A percentile compares a stretch with the other conserved stretches of the same genome.
Conservation (phyloP, 2,113 vertebrate species). For the Odobenus rosmarus region DNA sequence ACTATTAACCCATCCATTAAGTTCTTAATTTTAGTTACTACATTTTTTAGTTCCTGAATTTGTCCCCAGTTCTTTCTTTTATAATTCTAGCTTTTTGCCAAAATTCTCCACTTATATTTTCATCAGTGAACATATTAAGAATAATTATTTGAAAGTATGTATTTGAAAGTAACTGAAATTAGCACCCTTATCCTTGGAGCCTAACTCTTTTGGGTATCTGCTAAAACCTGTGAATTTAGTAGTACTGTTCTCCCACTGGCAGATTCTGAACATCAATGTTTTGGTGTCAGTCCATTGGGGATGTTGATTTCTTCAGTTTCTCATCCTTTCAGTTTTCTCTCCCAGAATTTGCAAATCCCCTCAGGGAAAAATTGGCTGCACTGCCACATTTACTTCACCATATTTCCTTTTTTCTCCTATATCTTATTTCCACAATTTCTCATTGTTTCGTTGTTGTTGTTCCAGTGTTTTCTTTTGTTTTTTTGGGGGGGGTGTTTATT, state of each 20-base stretch:
- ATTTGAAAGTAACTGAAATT: neutral
- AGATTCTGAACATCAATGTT: neutral
- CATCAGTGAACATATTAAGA: neutral
- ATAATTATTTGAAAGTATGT: neutral
- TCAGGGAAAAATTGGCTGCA: neutral
- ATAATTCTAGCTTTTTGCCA: neutral
- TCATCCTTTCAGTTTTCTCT: neutral
- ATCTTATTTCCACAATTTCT: neutral
- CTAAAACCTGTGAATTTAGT: neutral
- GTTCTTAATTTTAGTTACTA: neutral
- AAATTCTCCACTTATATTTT: neutral
- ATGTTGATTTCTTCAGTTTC: neutral
- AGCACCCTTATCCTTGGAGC: neutral
- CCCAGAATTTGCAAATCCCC: neutral
- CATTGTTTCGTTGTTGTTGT: neutral
- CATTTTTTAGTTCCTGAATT: neutral
- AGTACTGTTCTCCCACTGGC: neutral
- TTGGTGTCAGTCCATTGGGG: neutral
- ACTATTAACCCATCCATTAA: neutral
- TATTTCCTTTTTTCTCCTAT: neutral
- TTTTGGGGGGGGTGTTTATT: neutral
- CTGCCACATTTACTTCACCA: neutral
- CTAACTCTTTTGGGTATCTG: neutral
- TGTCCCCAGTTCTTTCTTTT: neutral
- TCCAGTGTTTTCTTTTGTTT: neutral